A percentile compares a stretch with the other conserved stretches of the same genome.
phyloP scores from a whole-genome alignment of 2,113 vertebrate species.

The Nycticorax nycticorax region DNA sequence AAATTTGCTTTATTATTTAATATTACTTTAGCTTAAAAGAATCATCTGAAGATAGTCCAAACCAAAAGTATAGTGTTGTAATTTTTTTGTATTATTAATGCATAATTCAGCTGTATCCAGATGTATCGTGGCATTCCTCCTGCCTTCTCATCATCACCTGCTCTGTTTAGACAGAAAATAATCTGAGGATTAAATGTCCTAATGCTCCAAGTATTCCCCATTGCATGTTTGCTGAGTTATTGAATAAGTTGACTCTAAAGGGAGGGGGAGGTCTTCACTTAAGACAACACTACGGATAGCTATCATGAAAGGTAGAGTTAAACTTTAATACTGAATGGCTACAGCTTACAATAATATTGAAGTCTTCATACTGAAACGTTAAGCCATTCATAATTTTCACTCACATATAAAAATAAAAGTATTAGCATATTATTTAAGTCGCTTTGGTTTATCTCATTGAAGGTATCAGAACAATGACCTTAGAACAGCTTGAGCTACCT shows the following conservation, averaged over 20 bases:
- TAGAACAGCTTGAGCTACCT: neutral
- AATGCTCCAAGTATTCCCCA: neutral
- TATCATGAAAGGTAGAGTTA: neutral
- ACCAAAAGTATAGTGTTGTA: neutral
- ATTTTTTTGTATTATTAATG: neutral
- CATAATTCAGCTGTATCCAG: neutral
- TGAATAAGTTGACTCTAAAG: neutral
- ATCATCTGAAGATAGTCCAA: neutral
- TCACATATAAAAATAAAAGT: neutral
- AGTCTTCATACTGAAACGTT: neutral
- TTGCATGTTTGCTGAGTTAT: neutral
- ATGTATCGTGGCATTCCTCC: neutral
- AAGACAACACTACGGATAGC: neutral
- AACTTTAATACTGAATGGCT: neutral
- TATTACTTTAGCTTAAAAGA: neutral
- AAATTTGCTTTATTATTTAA: neutral
- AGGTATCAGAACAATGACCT: neutral
- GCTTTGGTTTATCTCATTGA: neutral
- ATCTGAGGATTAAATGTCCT: neutral
- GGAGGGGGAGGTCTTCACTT: neutral
- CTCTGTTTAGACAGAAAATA: neutral
- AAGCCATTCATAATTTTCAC: neutral
- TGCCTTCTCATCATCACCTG: neutral
- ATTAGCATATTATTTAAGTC: neutral
- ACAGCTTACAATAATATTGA: neutral